Evolutionary conservation across 2,888 invertebrate species (phyloP).

Genomic region (Cheilosia pagana): DNA sequence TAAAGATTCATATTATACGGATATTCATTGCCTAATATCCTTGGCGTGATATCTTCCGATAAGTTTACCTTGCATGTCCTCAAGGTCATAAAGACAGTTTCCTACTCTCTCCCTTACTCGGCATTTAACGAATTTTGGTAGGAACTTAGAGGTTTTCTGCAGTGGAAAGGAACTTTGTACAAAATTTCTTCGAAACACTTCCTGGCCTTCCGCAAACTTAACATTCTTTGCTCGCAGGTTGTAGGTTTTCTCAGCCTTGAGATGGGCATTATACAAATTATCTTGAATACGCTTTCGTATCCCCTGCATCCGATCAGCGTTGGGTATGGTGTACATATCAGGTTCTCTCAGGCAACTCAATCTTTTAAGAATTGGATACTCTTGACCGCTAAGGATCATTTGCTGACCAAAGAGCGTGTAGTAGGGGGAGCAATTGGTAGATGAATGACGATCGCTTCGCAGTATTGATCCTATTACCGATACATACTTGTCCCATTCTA

Average conservation of each 20-base stretch:
- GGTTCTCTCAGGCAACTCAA: not conserved
- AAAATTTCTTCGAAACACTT: not conserved
- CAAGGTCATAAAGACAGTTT: not conserved
- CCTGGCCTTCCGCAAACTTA: not conserved
- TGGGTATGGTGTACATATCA: not conserved
- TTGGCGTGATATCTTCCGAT: not conserved
- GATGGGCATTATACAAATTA: not conserved
- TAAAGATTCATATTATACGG: too few species aligned
- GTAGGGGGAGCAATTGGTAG: not conserved
- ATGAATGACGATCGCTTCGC: not conserved
- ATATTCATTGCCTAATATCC: not conserved
- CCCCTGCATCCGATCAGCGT: not conserved
- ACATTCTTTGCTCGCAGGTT: not conserved
- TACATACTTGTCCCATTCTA: not conserved
- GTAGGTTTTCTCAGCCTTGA: constrained; percentile 2
- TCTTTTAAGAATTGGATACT: not conserved
- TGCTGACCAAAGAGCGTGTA: not conserved
- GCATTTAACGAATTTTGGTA: not conserved
- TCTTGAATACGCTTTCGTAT: not conserved
- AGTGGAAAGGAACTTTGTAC: not conserved
- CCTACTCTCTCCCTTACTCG: not conserved
- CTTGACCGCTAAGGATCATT: not conserved
- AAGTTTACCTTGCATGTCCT: not conserved
- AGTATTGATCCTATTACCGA: not conserved
- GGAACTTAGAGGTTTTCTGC: not conserved